These are phyloP conservation scores for Aspiorhynchus laticeps DNA, from an alignment of 2,113 vertebrate species.

Conservation along the genomic window DNA sequence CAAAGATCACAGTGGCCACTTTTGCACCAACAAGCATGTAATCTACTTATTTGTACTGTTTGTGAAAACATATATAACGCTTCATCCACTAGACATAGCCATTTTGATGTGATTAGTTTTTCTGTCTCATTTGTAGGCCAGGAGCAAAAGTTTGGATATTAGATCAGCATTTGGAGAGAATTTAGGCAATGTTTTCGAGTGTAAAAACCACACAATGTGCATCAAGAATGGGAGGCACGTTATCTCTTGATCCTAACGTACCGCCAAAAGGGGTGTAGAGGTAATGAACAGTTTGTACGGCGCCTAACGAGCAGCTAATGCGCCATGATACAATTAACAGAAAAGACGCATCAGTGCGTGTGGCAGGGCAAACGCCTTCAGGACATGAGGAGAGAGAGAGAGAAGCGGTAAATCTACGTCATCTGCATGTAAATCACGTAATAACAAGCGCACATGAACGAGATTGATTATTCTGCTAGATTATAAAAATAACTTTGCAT, in stretches of 20 bases:
- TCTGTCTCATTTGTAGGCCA: neutral
- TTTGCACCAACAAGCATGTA: constrained; percentile 2
- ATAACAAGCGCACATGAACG: constrained; percentile 51
- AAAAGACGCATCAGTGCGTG: constrained; percentile 30
- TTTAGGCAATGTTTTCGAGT: neutral
- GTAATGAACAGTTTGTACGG: constrained; percentile 66
- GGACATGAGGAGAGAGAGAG: neutral
- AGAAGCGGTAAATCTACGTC: constrained; percentile 46
- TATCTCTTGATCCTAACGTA: neutral
- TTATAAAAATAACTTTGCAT: constrained; percentile 44
- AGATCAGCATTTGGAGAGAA: neutral
- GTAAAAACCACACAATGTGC: constrained; percentile 16
- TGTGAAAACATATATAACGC: neutral
- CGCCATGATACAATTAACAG: constrained; percentile 61
- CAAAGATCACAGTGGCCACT: neutral
- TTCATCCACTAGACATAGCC: neutral
- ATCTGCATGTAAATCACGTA: constrained; percentile 56
- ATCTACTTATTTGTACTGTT: neutral
- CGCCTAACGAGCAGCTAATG: constrained; percentile 73
- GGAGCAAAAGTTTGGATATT: neutral
- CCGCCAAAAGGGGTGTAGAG: constrained; percentile 35
- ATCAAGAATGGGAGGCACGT: constrained; percentile 37
- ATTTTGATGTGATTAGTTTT: neutral
- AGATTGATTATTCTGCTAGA: constrained; percentile 65
- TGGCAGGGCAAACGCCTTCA: constrained; percentile 9